These are phyloP conservation scores for Acanthococcus lagerstroemiae DNA, from an alignment of 2,888 invertebrate species.

Conservation along the genomic window DNA sequence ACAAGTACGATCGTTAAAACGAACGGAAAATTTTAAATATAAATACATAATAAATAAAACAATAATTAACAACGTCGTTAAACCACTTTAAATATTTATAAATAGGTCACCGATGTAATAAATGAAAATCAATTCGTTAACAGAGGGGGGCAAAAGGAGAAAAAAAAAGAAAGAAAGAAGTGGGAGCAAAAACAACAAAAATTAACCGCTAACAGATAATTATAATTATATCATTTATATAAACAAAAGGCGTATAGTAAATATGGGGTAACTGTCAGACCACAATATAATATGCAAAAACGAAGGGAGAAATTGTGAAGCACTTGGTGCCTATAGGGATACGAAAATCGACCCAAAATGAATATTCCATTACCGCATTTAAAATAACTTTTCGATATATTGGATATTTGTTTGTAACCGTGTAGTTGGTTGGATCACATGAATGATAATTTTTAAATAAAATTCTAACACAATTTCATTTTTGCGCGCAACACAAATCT, in stretches of 20 bases:
- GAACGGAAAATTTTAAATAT: neutral
- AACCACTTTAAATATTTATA: slow-evolving; percentile 20
- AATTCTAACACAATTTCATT: neutral
- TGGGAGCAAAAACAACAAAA: slow-evolving; percentile 6
- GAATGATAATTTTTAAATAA: neutral
- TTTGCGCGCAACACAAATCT: slow-evolving; percentile 17
- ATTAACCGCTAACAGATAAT: slow-evolving; percentile 25
- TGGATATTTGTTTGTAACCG: neutral
- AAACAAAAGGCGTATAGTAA: slow-evolving; percentile 26
- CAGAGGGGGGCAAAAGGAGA: neutral
- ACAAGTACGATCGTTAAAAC: neutral
- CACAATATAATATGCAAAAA: slow-evolving; percentile 21
- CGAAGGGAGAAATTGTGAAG: neutral
- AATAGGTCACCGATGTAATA: neutral
- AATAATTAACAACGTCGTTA: slow-evolving; percentile 23
- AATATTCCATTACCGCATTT: neutral
- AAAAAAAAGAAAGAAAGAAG: slow-evolving; percentile 11
- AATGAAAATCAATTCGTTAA: neutral
- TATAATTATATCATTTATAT: slow-evolving; percentile 20
- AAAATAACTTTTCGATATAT: neutral
- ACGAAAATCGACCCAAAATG: neutral
- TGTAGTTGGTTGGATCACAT: neutral
- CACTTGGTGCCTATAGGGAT: neutral
- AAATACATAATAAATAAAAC: neutral
- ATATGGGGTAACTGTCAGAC: slow-evolving; percentile 30